A percentile compares a stretch with the other conserved stretches of the same genome.
Conservation (phyloP, 2,888 invertebrate species). For the Cartodere bifasciata region DNA sequence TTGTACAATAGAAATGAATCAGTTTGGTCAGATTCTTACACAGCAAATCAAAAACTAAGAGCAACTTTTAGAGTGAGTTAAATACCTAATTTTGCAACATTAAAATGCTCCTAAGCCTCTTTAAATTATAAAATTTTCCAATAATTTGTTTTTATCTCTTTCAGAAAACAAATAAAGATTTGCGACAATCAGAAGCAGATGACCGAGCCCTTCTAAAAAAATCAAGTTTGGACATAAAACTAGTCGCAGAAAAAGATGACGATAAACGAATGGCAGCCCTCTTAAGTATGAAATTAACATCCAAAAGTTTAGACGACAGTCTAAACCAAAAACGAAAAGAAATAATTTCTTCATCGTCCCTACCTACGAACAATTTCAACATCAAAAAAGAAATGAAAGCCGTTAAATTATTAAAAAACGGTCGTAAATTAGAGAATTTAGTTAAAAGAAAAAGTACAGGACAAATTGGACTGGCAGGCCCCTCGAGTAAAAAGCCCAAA, state of each 20-base stretch:
- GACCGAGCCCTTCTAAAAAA: slow-evolving; percentile 62
- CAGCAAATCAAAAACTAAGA: slow-evolving; percentile 75
- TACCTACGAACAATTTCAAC: slow-evolving; percentile 29
- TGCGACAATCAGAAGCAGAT: slow-evolving; percentile 55
- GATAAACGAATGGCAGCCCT: slow-evolving; percentile 70
- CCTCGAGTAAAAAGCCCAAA: too few species aligned
- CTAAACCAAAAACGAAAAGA: slow-evolving; percentile 25
- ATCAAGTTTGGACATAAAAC: slow-evolving; percentile 61
- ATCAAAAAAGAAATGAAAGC: slow-evolving; percentile 28
- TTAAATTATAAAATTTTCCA: slow-evolving; percentile 8
- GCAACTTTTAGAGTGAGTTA: slow-evolving; percentile 69
- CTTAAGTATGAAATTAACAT: slow-evolving; percentile 50
- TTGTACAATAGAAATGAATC: slow-evolving; percentile 68
- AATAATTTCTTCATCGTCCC: slow-evolving; percentile 28
- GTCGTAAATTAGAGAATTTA: slow-evolving; percentile 21
- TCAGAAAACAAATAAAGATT: slow-evolving; percentile 60
- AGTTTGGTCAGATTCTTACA: slow-evolving; percentile 86
- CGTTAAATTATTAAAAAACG: slow-evolving; percentile 23
- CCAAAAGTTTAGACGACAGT: slow-evolving; percentile 45
- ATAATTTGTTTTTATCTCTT: slow-evolving; percentile 18
- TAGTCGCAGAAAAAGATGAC: slow-evolving; percentile 68
- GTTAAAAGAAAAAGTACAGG: slow-evolving; percentile 13
- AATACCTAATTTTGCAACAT: too few species aligned
- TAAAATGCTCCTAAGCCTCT: too few species aligned
- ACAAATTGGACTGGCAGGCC: too few species aligned